Conservation (phyloP, 2,888 invertebrate genomes). For the Rhaphigaster nebulosa region DNA sequence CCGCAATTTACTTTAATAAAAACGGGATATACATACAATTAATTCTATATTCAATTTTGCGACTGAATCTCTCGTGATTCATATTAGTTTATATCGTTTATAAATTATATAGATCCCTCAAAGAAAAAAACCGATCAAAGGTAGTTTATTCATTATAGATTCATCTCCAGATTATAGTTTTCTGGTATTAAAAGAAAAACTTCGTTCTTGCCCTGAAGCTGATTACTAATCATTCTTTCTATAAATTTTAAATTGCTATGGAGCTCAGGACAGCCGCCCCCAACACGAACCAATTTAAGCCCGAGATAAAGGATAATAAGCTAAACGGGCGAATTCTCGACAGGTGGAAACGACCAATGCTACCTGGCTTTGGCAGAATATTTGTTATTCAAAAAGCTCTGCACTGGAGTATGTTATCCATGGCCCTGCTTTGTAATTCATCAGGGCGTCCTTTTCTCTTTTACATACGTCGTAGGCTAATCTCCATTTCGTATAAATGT, state of each 20-base stretch:
- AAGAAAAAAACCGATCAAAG: too few species aligned
- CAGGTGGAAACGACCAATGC: neutral
- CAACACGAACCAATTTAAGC: neutral
- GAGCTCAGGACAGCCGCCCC: neutral
- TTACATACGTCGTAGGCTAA: neutral
- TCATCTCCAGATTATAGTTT: too few species aligned
- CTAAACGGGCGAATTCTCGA: neutral
- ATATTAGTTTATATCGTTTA: too few species aligned
- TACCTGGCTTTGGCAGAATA: neutral
- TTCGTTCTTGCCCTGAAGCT: neutral
- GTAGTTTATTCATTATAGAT: too few species aligned
- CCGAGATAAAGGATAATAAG: neutral
- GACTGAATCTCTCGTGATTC: too few species aligned
- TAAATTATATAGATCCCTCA: too few species aligned
- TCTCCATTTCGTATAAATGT: neutral
- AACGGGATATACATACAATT: too few species aligned
- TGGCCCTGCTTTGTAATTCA: neutral
- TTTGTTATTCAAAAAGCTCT: neutral
- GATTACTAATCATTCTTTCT: neutral
- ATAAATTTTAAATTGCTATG: neutral
- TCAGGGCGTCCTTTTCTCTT: neutral
- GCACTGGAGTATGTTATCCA: neutral
- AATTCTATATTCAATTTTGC: too few species aligned
- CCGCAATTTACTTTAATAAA: too few species aligned
- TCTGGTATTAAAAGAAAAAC: too few species aligned